phyloP scores from a whole-genome alignment of 1,140 invertebrate species.

The Atta colombica region DNA sequence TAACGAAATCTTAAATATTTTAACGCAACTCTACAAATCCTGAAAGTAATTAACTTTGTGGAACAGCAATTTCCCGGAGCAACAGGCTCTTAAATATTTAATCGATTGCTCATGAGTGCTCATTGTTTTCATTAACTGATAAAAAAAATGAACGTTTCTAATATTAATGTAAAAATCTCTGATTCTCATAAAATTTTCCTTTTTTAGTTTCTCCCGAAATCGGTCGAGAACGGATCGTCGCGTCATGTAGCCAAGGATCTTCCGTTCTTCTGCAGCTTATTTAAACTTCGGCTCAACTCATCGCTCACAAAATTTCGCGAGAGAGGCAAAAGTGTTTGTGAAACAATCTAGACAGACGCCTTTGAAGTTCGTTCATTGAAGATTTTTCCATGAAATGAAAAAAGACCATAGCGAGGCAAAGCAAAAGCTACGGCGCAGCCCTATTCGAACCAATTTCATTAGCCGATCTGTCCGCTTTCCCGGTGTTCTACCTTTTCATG shows the following conservation, averaged over 20 bases:
- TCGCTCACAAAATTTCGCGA: constrained; percentile 17
- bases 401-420: not conserved
- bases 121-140: not conserved
- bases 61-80: not conserved
- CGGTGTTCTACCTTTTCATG: not conserved
- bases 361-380: constrained; percentile 23
- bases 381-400: constrained; percentile 38
- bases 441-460: constrained; percentile 65
- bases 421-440: not conserved
- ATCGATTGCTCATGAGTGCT: not conserved
- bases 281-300: constrained; percentile 24
- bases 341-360: constrained; percentile 52
- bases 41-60: not conserved
- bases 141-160: not conserved
- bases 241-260: not conserved
- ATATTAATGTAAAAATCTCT: not conserved
- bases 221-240: not conserved
- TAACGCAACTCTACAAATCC: not conserved
- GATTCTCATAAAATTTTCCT: not conserved
- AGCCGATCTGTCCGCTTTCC: constrained; percentile 42
- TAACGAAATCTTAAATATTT: not conserved
- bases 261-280: constrained; percentile 9
- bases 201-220: not conserved
- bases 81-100: constrained; percentile 20
- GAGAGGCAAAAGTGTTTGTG: constrained; percentile 45